These are phyloP conservation scores for Poecilia latipinna DNA, from an alignment of 2,113 vertebrate genomes.

Conservation along the genomic window DNA sequence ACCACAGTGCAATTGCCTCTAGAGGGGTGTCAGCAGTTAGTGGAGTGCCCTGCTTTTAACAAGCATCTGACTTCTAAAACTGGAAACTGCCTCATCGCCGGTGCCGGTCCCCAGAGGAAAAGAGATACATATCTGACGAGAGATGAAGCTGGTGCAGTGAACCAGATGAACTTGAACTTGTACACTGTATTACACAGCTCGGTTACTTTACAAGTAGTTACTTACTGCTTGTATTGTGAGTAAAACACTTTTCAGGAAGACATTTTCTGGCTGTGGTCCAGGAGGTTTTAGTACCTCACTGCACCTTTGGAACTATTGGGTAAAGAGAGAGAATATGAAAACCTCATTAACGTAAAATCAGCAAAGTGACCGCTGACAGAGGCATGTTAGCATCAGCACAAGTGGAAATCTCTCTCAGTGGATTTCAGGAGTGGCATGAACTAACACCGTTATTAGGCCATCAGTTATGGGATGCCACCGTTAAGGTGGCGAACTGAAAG, in stretches of 20 bases:
- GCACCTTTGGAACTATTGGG: not conserved
- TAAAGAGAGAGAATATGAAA: not conserved
- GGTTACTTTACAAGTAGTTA: not conserved
- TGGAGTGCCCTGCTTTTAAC: constrained; percentile 23
- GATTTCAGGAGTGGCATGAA: not conserved
- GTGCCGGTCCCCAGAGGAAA: constrained; percentile 28
- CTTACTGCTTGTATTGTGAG: not conserved
- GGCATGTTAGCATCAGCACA: not conserved
- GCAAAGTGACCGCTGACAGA: not conserved
- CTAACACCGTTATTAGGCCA: not conserved
- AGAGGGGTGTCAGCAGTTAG: constrained; percentile 24
- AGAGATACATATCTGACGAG: constrained; percentile 21
- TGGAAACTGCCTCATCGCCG: constrained; percentile 35
- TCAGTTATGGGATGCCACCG: not conserved
- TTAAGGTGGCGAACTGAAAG: not conserved
- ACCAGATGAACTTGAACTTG: constrained; percentile 24
- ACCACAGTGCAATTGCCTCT: constrained; percentile 8
- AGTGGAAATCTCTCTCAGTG: not conserved
- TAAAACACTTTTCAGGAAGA: not conserved
- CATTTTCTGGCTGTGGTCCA: not conserved
- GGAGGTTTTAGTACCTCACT: not conserved
- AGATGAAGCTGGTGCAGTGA: constrained; percentile 39
- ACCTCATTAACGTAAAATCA: not conserved
- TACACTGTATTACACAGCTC: constrained; percentile 4
- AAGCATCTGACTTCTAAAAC: constrained; percentile 29